Percentiles rank a stretch among this genome's conserved stretches.
These are phyloP conservation scores for Trogon melanurus DNA, from an alignment of 2,113 vertebrate species.

Conservation along the genomic window DNA sequence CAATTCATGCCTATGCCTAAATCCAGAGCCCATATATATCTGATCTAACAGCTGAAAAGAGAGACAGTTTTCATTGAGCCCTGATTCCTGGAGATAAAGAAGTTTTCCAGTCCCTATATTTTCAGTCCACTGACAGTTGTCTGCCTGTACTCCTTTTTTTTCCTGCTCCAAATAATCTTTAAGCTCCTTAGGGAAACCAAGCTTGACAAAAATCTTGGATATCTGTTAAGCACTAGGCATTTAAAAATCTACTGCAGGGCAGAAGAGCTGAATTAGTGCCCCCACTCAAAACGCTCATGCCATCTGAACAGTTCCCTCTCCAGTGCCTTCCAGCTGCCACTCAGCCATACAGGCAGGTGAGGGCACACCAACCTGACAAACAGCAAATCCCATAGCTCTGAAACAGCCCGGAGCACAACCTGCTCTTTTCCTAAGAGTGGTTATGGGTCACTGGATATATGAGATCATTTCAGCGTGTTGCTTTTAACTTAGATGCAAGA, in stretches of 20 bases:
- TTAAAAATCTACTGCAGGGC: background rate
- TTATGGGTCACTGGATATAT: background rate
- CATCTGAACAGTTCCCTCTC: background rate
- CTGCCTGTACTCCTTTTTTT: background rate
- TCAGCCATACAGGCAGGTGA: background rate
- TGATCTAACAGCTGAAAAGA: background rate
- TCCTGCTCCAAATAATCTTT: background rate
- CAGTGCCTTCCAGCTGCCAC: accelerated
- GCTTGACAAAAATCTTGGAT: background rate
- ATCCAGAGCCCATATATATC: background rate
- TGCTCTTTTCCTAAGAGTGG: too few relatives aligned
- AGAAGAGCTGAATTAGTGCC: background rate
- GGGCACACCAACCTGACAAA: accelerated
- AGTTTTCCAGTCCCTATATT: background rate
- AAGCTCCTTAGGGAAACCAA: background rate
- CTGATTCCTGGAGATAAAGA: background rate
- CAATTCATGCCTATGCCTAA: background rate
- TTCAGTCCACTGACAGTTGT: background rate
- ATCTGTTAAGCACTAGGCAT: background rate
- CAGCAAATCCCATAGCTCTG: background rate
- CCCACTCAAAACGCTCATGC: too few relatives aligned
- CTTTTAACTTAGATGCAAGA: background rate
- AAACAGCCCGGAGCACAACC: background rate
- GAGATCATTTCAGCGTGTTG: background rate
- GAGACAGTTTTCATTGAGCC: background rate